Percentiles rank a stretch among this genome's conserved stretches.
Conservation (phyloP, 2,888 invertebrate genomes). For the Ectemnius cavifrons region DNA sequence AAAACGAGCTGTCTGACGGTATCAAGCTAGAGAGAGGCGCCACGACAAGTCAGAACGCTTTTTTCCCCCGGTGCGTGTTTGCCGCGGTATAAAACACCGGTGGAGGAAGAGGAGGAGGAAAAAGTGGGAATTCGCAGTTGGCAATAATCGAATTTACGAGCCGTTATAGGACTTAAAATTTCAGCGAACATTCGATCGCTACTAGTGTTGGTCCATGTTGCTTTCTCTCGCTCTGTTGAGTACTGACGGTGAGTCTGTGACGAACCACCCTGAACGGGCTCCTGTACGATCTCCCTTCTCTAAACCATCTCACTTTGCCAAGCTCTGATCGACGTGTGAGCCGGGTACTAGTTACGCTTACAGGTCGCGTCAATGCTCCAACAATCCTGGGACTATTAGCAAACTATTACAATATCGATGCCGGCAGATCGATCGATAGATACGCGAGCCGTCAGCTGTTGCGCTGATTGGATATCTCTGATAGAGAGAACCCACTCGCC, state of each 20-base stretch:
- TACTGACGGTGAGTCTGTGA: not conserved
- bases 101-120: conserved; percentile 40
- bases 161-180: conserved; percentile 57
- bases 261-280: not conserved
- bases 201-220: conserved; percentile 25
- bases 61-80: conserved; percentile 32
- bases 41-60: conserved; percentile 37
- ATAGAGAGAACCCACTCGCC: conserved; percentile 41
- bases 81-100: not conserved
- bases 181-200: conserved; percentile 46
- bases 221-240: conserved; percentile 27
- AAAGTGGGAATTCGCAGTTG: conserved; percentile 58
- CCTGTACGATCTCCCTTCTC: conserved; percentile 13
- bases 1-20: conserved; percentile 34
- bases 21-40: conserved; percentile 2
- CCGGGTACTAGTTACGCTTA: conserved; percentile 47
- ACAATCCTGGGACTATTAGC: conserved; percentile 71
- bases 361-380: conserved; percentile 56
- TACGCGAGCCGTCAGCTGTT: conserved; percentile 69
- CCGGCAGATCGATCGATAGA: conserved; percentile 66
- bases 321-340: conserved; percentile 13
- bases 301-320: conserved; percentile 26
- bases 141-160: conserved; percentile 61
- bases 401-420: conserved; percentile 70
- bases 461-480: conserved; percentile 63